Percentiles rank a stretch among this genome's conserved stretches.
Evolutionary conservation across 2,113 vertebrate species (phyloP).

Genomic region (Gymnorhina tibicen): DNA sequence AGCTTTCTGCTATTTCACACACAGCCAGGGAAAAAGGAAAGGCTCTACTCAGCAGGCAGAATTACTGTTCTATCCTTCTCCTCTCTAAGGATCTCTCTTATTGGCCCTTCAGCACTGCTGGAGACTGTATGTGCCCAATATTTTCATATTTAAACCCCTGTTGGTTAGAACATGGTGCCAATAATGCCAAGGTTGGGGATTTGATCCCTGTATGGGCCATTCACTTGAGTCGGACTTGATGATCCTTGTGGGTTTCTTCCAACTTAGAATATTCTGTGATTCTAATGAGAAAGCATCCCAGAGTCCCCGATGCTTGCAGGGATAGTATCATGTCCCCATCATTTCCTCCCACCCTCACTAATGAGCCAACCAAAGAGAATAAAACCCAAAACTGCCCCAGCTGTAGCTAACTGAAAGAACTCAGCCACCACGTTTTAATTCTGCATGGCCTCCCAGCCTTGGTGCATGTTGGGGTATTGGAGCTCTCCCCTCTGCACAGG

Average conservation of each 20-base stretch:
- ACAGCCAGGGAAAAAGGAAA: background rate
- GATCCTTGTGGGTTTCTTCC: background rate
- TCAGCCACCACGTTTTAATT: rapidly evolving
- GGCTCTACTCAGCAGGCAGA: background rate
- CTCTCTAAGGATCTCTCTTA: background rate
- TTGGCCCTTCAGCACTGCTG: background rate
- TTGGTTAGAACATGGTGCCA: background rate
- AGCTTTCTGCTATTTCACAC: background rate
- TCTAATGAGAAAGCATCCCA: background rate
- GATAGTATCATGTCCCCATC: rapidly evolving
- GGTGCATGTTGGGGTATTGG: rapidly evolving
- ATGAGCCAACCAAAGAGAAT: background rate
- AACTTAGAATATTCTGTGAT: background rate
- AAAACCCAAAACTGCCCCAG: background rate
- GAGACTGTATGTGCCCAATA: background rate
- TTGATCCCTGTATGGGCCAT: background rate
- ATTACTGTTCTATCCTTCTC: background rate
- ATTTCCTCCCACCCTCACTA: background rate
- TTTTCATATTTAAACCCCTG: background rate
- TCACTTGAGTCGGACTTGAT: background rate
- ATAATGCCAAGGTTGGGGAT: background rate
- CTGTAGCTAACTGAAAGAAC: background rate
- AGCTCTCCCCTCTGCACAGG: background rate
- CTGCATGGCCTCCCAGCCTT: background rate
- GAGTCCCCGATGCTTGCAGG: background rate